A percentile compares a stretch with the other conserved stretches of the same genome.
Evolutionary conservation across 2,113 vertebrate genomes (phyloP).

Genomic region (Prunella himalayana): DNA sequence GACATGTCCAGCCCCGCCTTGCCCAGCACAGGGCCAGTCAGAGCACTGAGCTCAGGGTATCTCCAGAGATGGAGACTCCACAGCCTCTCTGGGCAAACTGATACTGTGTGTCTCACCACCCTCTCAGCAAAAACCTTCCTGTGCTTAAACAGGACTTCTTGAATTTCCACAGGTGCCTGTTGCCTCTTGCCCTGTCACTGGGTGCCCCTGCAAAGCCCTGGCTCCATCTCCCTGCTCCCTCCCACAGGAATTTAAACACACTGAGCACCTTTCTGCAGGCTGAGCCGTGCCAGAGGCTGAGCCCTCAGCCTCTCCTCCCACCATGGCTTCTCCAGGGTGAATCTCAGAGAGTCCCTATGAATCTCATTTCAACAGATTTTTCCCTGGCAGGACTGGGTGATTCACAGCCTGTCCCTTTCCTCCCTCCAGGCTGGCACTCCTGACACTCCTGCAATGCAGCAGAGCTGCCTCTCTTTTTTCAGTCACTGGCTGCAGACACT

Average conservation of each 20-base stretch:
- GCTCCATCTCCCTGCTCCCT: background rate
- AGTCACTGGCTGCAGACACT: background rate
- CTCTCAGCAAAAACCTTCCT: background rate
- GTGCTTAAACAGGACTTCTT: background rate
- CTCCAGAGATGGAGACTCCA: background rate
- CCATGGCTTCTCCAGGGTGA: background rate
- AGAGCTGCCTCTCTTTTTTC: background rate
- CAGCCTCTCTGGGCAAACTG: background rate
- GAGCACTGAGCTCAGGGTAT: background rate
- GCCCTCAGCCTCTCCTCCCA: background rate
- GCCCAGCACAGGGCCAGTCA: rapidly evolving
- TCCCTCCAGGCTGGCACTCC: background rate
- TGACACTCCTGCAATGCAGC: background rate
- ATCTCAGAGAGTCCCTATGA: background rate
- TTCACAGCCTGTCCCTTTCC: background rate
- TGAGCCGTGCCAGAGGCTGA: background rate
- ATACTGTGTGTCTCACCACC: background rate
- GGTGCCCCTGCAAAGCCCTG: background rate
- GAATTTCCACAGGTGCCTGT: background rate
- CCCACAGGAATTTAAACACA: background rate
- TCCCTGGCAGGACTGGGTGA: background rate
- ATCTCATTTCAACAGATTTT: background rate
- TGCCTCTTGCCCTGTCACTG: background rate
- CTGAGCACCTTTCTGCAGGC: background rate
- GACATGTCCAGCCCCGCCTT: rapidly evolving